Evolutionary conservation across 2,888 invertebrate species (phyloP).

Genomic region (Sphaeridia pumilis): DNA sequence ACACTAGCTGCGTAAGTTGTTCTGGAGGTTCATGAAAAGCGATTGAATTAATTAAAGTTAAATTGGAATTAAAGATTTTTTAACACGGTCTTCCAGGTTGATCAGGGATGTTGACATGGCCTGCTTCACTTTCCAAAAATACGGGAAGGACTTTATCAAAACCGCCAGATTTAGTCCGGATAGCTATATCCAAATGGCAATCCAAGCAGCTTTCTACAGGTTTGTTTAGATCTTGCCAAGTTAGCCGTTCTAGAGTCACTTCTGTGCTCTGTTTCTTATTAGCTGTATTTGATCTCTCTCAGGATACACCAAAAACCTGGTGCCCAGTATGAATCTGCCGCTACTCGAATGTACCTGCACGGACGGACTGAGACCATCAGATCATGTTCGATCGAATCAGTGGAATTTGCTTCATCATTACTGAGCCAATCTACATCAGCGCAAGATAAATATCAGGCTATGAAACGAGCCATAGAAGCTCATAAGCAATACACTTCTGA

Average conservation of each 20-base stretch:
- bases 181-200: slow-evolving; percentile 86
- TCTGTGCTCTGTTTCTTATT: background rate
- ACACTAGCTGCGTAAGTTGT: slow-evolving; percentile 52
- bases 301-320: slow-evolving; percentile 60
- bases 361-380: slow-evolving; percentile 92
- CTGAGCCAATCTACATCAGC: slow-evolving; percentile 42
- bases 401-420: slow-evolving; percentile 66
- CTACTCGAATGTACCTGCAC: slow-evolving; percentile 66
- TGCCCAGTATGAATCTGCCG: slow-evolving; percentile 86
- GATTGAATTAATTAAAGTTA: no score
- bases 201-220: slow-evolving; percentile 79
- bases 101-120: slow-evolving; percentile 63
- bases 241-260: background rate
- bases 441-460: slow-evolving; percentile 51
- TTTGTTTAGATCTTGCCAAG: slow-evolving; percentile 36
- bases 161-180: slow-evolving; percentile 80
- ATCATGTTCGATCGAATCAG: slow-evolving; percentile 72
- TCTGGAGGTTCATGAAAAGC: no score
- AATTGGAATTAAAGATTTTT: no score
- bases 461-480: slow-evolving; percentile 59
- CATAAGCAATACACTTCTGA: slow-evolving; percentile 73
- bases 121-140: slow-evolving; percentile 64
- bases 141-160: slow-evolving; percentile 82
- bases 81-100: no score
- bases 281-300: no score